phyloP scores from a whole-genome alignment of 2,113 vertebrate species.

The Ictalurus furcatus region DNA sequence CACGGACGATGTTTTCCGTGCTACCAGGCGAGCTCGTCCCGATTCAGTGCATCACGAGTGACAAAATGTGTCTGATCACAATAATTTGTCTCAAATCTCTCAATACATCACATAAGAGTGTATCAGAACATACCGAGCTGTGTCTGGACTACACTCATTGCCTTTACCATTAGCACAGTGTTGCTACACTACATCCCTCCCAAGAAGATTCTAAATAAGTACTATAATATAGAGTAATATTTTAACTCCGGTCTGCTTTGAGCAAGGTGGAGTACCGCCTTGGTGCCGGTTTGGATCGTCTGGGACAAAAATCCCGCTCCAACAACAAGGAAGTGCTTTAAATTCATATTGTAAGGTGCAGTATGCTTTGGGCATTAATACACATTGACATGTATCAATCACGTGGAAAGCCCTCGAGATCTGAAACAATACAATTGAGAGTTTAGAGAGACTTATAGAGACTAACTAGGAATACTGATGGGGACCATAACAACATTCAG shows the following conservation, averaged over 20 bases:
- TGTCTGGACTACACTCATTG: background rate
- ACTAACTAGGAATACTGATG: background rate
- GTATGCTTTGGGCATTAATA: background rate
- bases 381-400: background rate
- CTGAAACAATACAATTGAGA: background rate
- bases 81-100: background rate
- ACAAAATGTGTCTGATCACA: background rate
- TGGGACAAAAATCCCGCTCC: background rate
- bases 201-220: background rate
- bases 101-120: background rate
- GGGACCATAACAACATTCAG: background rate
- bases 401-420: background rate
- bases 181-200: slow-evolving; percentile 26
- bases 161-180: background rate
- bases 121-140: background rate
- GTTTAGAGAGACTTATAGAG: background rate
- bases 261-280: background rate
- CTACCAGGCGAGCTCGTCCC: background rate
- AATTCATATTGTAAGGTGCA: slow-evolving; percentile 14
- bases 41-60: background rate
- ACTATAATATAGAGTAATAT: background rate
- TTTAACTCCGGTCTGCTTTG: slow-evolving; percentile 11
- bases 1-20: background rate
- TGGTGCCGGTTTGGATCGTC: background rate
- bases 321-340: background rate